Base-by-base conservation (phyloP, 2,113 vertebrate species). In the Lutjanus erythropterus region DNA sequence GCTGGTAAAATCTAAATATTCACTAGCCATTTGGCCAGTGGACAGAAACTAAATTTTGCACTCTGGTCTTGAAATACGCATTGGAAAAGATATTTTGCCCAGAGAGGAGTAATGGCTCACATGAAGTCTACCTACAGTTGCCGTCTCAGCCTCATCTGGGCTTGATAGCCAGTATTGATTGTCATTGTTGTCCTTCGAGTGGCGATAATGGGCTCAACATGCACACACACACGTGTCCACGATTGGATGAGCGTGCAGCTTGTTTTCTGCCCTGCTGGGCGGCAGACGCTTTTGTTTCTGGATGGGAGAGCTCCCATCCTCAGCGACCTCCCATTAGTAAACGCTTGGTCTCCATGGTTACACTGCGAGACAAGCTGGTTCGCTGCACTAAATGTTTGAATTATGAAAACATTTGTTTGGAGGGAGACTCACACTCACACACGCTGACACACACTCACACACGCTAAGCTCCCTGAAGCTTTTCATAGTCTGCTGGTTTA, bases 281-380 rank as follows among this genome's bases (percentile, higher is more conserved):
- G 19, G 19, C 87, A 88, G 85, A 80, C 87, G 21, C 71, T 86
- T 71, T 86, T 73, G 70, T 91, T 85, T 86, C 70, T 66, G 78
- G 78, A 84, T 84, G 85, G 76, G 84, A 25, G 79, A 74, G 78
- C 82, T 77, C 68, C 70, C 39, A 29, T 78, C 62, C 67, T 77
- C 52, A 10, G 44, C 71, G 10, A 29, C 65, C 81, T 77, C 59
- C 87, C 81, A 71, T 84, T 66, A 81, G 85, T 75, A 86, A 86
- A 78, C 21, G 35, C 61, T 42, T 12, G 11, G 90, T 93, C 81
- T 25, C 89, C 86, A 91, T 92, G 87, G 92, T 84, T 83, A 92
- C 81, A 0, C 29, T 31, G 11, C 27, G 3, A 89, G 83, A 84
- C 75, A 62, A 65, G 72, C 78, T 49, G 85, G 68, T 86, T 90